phyloP scores from a whole-genome alignment of 1,140 invertebrate species.

The Mya arenaria region DNA sequence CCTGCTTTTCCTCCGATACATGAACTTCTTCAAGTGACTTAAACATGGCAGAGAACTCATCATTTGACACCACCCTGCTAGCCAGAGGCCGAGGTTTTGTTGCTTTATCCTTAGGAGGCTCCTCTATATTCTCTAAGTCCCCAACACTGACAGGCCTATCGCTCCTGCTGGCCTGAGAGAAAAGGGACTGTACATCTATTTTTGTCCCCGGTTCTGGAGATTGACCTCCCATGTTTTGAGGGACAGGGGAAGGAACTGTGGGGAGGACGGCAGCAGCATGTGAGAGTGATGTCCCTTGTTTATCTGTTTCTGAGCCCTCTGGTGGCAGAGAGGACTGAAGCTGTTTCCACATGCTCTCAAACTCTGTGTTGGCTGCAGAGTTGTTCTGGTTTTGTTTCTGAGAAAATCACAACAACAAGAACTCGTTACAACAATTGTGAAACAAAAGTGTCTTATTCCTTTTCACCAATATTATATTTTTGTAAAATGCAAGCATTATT shows the following conservation, averaged over 20 bases:
- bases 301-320: neutral
- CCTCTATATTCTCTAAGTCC: neutral
- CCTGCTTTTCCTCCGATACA: conserved; percentile 27
- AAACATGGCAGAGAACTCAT: conserved; percentile 68
- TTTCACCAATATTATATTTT: no score
- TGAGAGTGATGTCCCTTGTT: conserved; percentile 45
- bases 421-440: no score
- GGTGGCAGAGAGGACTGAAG: conserved; percentile 53
- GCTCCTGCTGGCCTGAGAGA: conserved; percentile 51
- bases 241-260: conserved; percentile 47
- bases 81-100: neutral
- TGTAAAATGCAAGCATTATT: no score
- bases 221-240: no score
- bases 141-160: no score
- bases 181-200: conserved; percentile 55
- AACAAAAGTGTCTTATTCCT: no score
- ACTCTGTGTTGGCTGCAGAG: conserved; percentile 60
- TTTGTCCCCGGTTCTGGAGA: conserved; percentile 12
- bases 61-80: conserved; percentile 40
- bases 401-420: neutral
- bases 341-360: conserved; percentile 73
- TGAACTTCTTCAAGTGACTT: conserved; percentile 60
- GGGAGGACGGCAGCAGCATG: conserved; percentile 61
- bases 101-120: neutral
- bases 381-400: neutral